Conservation (phyloP, 2,113 vertebrate species). For the Hepsetus odoe region DNA sequence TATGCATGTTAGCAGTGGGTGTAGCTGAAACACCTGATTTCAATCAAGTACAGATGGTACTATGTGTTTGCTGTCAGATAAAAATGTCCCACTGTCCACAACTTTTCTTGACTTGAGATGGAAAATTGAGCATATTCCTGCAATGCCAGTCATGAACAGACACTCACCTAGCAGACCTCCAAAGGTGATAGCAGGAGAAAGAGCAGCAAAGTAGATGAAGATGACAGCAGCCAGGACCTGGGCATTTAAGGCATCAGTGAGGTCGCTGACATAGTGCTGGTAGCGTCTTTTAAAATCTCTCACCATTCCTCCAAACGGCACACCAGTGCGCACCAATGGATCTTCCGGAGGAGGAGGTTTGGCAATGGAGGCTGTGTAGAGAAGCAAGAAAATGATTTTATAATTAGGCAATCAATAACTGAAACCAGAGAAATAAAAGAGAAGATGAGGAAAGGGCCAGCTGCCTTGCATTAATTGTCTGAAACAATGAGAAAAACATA, state of each 20-base stretch:
- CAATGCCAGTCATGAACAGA: too few relatives aligned
- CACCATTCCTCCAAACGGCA: conserved; percentile 86
- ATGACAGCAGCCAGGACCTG: conserved; percentile 91
- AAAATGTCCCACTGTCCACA: too few relatives aligned
- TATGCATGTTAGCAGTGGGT: too few relatives aligned
- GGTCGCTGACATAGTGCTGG: conserved; percentile 87
- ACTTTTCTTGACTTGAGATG: too few relatives aligned
- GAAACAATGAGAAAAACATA: too few relatives aligned
- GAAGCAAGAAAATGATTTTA: background rate
- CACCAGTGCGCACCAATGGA: conserved; percentile 81
- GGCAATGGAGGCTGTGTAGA: conserved; percentile 59
- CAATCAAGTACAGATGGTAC: too few relatives aligned
- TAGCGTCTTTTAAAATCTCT: conserved; percentile 86
- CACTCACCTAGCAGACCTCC: conserved; percentile 88
- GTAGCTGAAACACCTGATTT: too few relatives aligned
- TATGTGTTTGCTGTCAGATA: too few relatives aligned
- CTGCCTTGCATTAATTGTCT: too few relatives aligned
- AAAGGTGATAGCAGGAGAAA: conserved; percentile 93
- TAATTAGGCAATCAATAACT: background rate
- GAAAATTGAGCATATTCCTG: too few relatives aligned
- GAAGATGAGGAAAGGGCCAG: too few relatives aligned
- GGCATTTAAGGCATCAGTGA: conserved; percentile 84
- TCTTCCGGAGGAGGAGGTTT: conserved; percentile 72
- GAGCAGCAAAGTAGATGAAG: conserved; percentile 96
- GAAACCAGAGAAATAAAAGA: too few relatives aligned